These are phyloP conservation scores for Pogonognathellus flavescens DNA, from an alignment of 1,140 invertebrate genomes.

Conservation along the genomic window DNA sequence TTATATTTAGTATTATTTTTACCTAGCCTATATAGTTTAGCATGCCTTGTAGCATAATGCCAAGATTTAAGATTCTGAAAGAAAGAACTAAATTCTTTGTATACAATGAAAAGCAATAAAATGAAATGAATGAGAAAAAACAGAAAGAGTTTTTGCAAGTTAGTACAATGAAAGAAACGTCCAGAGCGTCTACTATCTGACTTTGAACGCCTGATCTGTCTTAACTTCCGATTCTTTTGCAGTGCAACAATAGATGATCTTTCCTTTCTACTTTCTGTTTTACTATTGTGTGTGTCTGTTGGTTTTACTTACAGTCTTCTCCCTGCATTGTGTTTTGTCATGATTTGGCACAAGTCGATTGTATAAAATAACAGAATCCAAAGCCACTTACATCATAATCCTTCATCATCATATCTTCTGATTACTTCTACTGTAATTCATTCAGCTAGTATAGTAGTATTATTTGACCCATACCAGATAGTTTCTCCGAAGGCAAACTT, in stretches of 20 bases:
- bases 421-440: conserved; percentile 4
- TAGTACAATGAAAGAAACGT: background rate
- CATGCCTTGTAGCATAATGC: too few species aligned
- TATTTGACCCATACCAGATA: background rate
- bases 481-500: background rate
- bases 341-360: conserved; percentile 25
- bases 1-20: too few species aligned
- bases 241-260: background rate
- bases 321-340: conserved; percentile 12
- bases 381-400: background rate
- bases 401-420: background rate
- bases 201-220: conserved; percentile 44
- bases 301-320: background rate
- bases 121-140: conserved; percentile 31
- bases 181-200: background rate
- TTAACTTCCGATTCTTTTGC: conserved; percentile 22
- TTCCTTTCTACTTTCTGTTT: background rate
- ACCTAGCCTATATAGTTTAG: too few species aligned
- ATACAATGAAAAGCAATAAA: conserved; percentile 45
- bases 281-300: background rate
- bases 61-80: background rate
- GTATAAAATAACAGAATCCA: conserved; percentile 36
- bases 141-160: conserved; percentile 1
- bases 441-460: too few species aligned
- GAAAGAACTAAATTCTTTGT: conserved; percentile 23